These are phyloP conservation scores for Therioaphis trifolii DNA, from an alignment of 2,888 invertebrate species.

Conservation along the genomic window DNA sequence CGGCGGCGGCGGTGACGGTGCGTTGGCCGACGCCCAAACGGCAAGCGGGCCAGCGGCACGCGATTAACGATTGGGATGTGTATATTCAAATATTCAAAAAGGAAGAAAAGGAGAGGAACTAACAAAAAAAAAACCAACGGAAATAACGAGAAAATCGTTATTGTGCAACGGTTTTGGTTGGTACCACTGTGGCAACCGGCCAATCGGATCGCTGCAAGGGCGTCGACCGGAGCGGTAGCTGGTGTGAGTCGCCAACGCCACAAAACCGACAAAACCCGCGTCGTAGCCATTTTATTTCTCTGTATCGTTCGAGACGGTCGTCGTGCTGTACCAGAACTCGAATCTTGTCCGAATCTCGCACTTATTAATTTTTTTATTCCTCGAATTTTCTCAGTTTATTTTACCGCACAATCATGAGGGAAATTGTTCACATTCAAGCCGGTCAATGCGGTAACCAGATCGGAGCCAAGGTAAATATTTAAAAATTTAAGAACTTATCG, in stretches of 20 bases:
- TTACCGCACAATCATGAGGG: conserved; percentile 76
- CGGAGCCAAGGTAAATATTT: conserved; percentile 83
- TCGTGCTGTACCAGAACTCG: not conserved
- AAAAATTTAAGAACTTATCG: too few relatives aligned
- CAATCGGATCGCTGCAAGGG: conserved; percentile 44
- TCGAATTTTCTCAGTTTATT: not conserved
- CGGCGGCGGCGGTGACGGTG: not conserved
- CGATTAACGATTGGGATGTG: conserved; percentile 48
- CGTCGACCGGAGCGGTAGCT: conserved; percentile 23
- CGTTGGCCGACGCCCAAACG: conserved; percentile 52
- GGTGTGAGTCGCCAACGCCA: conserved; percentile 53
- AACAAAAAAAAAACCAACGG: conserved; percentile 23
- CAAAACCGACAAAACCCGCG: conserved; percentile 54
- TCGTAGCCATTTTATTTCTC: conserved; percentile 57
- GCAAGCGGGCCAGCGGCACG: conserved; percentile 17
- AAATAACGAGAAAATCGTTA: conserved; percentile 56
- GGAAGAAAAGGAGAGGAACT: not conserved
- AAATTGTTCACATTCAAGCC: conserved; percentile 91
- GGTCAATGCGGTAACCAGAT: conserved; percentile 94
- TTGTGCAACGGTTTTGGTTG: conserved; percentile 15
- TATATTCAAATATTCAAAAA: conserved; percentile 54
- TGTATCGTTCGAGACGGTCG: conserved; percentile 51
- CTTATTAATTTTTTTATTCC: not conserved
- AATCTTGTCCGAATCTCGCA: not conserved
- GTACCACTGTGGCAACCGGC: conserved; percentile 15